Percentiles rank a stretch among this genome's conserved stretches.
These are phyloP conservation scores for Bombus sylvicola DNA, from an alignment of 1,140 invertebrate species.

Conservation along the genomic window DNA sequence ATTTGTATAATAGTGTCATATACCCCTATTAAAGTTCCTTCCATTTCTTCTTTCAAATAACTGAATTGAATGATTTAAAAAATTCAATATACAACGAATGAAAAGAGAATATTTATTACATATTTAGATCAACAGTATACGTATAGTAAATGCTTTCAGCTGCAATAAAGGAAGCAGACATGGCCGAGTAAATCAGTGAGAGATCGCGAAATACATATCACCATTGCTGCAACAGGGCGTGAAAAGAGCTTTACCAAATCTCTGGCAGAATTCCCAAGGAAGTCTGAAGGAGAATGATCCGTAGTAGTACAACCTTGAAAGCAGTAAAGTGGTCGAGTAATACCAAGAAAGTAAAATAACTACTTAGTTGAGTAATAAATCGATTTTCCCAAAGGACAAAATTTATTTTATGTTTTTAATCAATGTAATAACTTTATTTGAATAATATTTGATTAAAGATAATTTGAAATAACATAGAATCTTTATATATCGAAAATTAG, in stretches of 20 bases:
- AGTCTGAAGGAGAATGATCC: constrained; percentile 4
- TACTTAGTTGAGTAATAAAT: neutral
- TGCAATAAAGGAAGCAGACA: constrained; percentile 7
- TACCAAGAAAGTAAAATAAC: neutral
- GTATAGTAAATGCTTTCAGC: neutral
- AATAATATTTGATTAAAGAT: neutral
- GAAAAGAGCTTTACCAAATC: constrained; percentile 24
- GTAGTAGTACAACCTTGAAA: neutral
- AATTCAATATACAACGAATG: neutral
- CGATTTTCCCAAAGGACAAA: neutral
- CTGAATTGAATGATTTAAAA: neutral
- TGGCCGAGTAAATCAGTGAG: constrained; percentile 9
- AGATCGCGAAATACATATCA: constrained; percentile 10
- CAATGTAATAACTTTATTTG: too few relatives aligned
- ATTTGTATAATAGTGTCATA: too few relatives aligned
- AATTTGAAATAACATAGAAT: neutral
- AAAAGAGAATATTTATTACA: neutral
- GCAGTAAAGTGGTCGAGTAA: neutral
- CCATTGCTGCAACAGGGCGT: constrained; percentile 9
- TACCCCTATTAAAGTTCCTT: too few relatives aligned
- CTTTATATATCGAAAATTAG: neutral
- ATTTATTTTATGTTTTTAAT: too few relatives aligned
- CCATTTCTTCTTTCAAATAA: too few relatives aligned
- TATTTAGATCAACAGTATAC: neutral
- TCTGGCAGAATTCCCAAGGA: constrained; percentile 27